Evolutionary conservation across 1,140 invertebrate species (phyloP), one percentile per base, ranked within the genome.

Genomic region (Dufourea novaeangliae): DNA sequence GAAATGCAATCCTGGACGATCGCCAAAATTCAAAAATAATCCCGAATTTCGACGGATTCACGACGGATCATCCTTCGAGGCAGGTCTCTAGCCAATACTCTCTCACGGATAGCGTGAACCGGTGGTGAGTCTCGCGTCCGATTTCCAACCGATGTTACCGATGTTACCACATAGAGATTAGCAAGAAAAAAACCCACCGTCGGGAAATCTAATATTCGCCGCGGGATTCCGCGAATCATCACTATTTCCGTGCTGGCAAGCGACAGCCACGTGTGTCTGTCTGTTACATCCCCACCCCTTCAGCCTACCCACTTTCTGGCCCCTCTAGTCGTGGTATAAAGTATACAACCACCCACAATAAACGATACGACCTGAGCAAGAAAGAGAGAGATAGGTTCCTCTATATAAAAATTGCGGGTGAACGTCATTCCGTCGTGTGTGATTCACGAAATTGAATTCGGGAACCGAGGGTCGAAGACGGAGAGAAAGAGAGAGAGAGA

Each of bases 21-120:
- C 29, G 79, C 84, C 84, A 85, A 44, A n/a, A 59, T 54, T 72
- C 83, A 85, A 85, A 85, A 85, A 85, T 85, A 85, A 82, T 67
- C 73, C n/a, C 27, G 64, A 85, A 78, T 57, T 79, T 76, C 83
- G 68, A 73, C 68, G 75, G 83, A 85, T 85, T 75, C 50, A 71
- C 66, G 37, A 71, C 66, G 37, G 50, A 83, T 84, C 62, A 73
- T 75, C 50, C n/a, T 62, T n/a, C n/a, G n/a, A n/a, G n/a, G n/a
- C n/a, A n/a, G n/a, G n/a, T n/a, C n/a, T n/a, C n/a, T n/a, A n/a
- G n/a, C n/a, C n/a, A n/a, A n/a, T n/a, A n/a, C n/a, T n/a, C n/a
- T n/a, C n/a, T n/a, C n/a, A n/a, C n/a, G n/a, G n/a, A n/a, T n/a
- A n/a, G n/a, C n/a, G n/a, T n/a, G n/a, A n/a, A n/a, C n/a, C n/a